These are phyloP conservation scores for Malaclemys terrapin DNA, from an alignment of 2,113 vertebrate species.

Conservation along the genomic window DNA sequence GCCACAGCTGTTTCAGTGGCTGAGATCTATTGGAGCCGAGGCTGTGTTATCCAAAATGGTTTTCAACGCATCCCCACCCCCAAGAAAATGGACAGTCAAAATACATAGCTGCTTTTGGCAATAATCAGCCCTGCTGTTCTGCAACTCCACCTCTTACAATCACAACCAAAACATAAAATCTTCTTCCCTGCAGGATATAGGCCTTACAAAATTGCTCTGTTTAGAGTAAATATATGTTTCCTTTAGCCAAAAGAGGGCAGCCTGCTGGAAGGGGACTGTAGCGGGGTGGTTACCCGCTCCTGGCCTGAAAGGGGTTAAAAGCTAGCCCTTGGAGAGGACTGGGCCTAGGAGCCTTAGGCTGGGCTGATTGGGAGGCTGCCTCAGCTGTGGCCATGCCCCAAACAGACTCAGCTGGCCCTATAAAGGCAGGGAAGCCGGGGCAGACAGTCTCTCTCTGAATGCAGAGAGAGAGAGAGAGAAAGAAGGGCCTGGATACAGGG, in stretches of 20 bases:
- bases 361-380: no score
- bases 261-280: background rate
- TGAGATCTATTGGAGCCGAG: background rate
- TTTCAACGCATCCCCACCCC: background rate
- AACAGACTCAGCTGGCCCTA: no score
- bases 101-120: background rate
- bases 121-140: background rate
- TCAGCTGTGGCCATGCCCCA: no score
- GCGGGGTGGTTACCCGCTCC: no score
- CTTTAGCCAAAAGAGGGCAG: fast-evolving
- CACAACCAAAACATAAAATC: background rate
- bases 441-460: no score
- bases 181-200: background rate
- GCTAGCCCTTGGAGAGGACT: no score
- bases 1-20: background rate
- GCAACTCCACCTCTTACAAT: fast-evolving
- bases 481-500: no score
- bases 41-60: background rate
- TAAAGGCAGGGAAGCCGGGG: no score
- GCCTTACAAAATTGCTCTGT: background rate
- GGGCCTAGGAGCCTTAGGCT: no score
- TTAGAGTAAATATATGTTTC: background rate
- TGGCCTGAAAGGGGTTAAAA: no score
- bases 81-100: background rate
- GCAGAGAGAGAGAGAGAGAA: no score